These are phyloP conservation scores for Nysson spinosus DNA, from an alignment of 2,888 invertebrate species.

Conservation along the genomic window DNA sequence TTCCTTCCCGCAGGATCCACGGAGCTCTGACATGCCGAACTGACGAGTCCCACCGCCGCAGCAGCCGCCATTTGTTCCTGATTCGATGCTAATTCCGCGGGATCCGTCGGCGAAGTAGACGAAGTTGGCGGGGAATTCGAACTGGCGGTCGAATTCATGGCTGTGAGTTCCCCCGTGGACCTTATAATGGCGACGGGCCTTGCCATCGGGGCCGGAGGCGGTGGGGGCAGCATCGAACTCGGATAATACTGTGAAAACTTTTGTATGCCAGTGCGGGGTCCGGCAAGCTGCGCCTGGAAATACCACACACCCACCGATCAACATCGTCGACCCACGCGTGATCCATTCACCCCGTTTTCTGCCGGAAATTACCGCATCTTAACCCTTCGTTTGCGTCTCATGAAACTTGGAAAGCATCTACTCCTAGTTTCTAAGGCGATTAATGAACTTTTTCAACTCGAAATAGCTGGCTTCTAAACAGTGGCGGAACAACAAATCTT, in stretches of 20 bases:
- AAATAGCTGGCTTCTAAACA: no score
- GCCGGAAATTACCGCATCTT: no score
- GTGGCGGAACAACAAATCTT: no score
- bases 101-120: slow-evolving; percentile 75
- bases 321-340: slow-evolving; percentile 69
- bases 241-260: slow-evolving; percentile 90
- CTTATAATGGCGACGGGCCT: slow-evolving; percentile 97
- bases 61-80: slow-evolving; percentile 73
- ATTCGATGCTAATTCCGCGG: slow-evolving; percentile 70
- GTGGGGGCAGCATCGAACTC: slow-evolving; percentile 96
- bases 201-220: slow-evolving; percentile 97
- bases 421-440: no score
- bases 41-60: slow-evolving; percentile 75
- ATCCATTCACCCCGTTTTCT: slow-evolving; percentile 67
- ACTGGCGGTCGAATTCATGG: slow-evolving; percentile 81
- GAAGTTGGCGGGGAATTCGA: slow-evolving; percentile 83
- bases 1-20: slow-evolving; percentile 72
- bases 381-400: background rate
- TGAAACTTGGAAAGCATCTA: background rate
- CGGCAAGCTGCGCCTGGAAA: slow-evolving; percentile 78
- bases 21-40: slow-evolving; percentile 75
- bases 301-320: slow-evolving; percentile 75
- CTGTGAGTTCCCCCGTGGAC: slow-evolving; percentile 85
- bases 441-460: no score
- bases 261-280: slow-evolving; percentile 77